phyloP scores from a whole-genome alignment of 2,113 vertebrate genomes.

The Charina bottae region DNA sequence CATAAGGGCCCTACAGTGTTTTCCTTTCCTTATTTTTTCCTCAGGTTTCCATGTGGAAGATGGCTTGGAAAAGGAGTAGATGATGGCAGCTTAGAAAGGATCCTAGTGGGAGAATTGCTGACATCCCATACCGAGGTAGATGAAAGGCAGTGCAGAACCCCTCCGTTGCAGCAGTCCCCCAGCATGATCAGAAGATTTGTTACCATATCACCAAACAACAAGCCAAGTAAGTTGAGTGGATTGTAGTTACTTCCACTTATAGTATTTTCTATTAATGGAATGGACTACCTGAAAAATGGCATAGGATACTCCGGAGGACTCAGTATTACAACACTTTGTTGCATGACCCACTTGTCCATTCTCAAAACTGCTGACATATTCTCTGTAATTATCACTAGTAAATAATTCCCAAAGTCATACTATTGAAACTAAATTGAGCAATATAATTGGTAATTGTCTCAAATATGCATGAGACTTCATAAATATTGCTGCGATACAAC shows the following conservation, averaged over 20 bases:
- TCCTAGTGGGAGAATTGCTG: constrained; percentile 93
- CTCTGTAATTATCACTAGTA: not conserved
- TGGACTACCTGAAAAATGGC: not conserved
- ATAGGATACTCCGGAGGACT: not conserved
- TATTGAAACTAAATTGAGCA: not conserved
- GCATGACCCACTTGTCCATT: not conserved
- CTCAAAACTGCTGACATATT: not conserved
- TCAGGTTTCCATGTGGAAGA: constrained; percentile 95
- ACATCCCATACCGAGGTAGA: constrained; percentile 87
- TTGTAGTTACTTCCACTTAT: not conserved
- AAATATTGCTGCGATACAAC: not conserved
- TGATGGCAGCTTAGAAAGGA: constrained; percentile 94
- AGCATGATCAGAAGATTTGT: constrained; percentile 98
- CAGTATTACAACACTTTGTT: not conserved
- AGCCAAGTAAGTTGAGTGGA: constrained; percentile 85
- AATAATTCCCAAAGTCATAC: not conserved
- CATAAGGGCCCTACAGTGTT: not conserved
- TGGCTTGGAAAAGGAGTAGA: constrained; percentile 98
- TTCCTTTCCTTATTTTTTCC: constrained; percentile 8
- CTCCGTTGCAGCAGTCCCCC: constrained; percentile 95
- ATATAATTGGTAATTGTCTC: not conserved
- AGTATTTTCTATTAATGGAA: not conserved
- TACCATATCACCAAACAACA: constrained; percentile 95
- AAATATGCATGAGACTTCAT: not conserved
- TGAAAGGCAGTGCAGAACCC: constrained; percentile 91